Evolutionary conservation across 2,888 invertebrate species (phyloP).

Genomic region (Aspidapion aeneum): DNA sequence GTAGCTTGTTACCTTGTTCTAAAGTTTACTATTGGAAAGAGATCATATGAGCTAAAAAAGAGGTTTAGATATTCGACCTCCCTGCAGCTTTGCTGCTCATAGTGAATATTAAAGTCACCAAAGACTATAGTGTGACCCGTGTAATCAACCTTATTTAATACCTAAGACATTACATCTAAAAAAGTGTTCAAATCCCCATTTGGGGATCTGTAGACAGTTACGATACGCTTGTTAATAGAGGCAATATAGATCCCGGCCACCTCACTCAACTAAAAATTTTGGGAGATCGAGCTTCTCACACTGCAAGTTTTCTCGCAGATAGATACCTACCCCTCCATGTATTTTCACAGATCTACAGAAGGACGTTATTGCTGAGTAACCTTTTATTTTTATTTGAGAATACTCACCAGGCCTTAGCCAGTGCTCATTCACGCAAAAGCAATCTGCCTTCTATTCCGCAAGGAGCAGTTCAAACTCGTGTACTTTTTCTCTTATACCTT

Average conservation of each 20-base stretch:
- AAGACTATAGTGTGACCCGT: background rate
- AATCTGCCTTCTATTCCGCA: background rate
- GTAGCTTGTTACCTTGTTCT: conserved; percentile 9
- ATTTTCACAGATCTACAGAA: background rate
- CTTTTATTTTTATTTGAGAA: background rate
- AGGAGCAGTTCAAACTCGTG: background rate
- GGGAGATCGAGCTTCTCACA: background rate
- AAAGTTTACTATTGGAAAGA: conserved; percentile 6
- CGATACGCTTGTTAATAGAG: background rate
- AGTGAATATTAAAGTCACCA: too few relatives aligned
- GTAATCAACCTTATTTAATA: background rate
- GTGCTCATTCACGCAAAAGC: conserved; percentile 1
- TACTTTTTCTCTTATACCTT: background rate
- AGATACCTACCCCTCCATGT: conserved; percentile 1
- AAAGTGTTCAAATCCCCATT: conserved; percentile 10
- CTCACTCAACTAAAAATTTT: background rate
- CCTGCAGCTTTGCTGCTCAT: too few relatives aligned
- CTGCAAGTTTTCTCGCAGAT: background rate
- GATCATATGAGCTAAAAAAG: conserved; percentile 1
- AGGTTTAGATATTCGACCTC: background rate
- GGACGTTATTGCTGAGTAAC: background rate
- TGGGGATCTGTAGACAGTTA: conserved; percentile 5
- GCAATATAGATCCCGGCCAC: background rate
- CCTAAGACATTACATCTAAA: background rate
- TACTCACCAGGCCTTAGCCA: background rate